phyloP scores from a whole-genome alignment of 2,888 invertebrate species.

The Andrena camellia region DNA sequence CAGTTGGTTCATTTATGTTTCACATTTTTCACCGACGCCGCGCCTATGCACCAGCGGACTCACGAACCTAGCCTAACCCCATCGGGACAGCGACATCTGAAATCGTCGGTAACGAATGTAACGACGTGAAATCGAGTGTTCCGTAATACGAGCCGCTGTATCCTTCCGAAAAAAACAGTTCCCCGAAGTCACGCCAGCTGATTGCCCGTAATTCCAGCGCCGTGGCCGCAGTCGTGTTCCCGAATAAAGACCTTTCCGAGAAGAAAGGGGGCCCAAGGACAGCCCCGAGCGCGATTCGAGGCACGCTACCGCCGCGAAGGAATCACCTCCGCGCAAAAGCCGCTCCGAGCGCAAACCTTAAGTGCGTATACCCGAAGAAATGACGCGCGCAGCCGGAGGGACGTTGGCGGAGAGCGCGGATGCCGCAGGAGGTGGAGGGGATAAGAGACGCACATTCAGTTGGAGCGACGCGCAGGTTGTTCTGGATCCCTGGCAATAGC shows the following conservation, averaged over 20 bases:
- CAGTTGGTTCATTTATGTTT: too few species aligned
- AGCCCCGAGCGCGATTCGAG: slow-evolving; percentile 48
- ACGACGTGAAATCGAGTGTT: neutral
- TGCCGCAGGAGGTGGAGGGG: neutral
- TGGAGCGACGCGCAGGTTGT: slow-evolving; percentile 58
- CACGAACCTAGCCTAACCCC: too few species aligned
- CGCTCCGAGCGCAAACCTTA: slow-evolving; percentile 24
- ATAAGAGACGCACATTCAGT: slow-evolving; percentile 21
- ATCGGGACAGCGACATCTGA: neutral
- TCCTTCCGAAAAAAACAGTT: slow-evolving; percentile 34
- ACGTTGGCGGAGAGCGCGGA: neutral
- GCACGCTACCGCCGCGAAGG: slow-evolving; percentile 20
- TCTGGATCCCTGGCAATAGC: slow-evolving; percentile 44
- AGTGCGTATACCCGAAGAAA: slow-evolving; percentile 45
- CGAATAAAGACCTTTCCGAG: slow-evolving; percentile 62
- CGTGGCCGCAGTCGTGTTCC: slow-evolving; percentile 42
- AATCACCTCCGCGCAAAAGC: slow-evolving; percentile 27
- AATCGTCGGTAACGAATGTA: neutral
- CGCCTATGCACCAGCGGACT: too few species aligned
- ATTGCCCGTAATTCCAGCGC: slow-evolving; percentile 52
- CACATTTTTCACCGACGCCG: too few species aligned
- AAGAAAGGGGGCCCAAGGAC: slow-evolving; percentile 62
- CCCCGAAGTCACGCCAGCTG: slow-evolving; percentile 43
- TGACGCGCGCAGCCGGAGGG: slow-evolving; percentile 12
- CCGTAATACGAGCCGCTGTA: neutral